phyloP scores from a whole-genome alignment of 1,140 invertebrate genomes.

The Drosophila sechellia region DNA sequence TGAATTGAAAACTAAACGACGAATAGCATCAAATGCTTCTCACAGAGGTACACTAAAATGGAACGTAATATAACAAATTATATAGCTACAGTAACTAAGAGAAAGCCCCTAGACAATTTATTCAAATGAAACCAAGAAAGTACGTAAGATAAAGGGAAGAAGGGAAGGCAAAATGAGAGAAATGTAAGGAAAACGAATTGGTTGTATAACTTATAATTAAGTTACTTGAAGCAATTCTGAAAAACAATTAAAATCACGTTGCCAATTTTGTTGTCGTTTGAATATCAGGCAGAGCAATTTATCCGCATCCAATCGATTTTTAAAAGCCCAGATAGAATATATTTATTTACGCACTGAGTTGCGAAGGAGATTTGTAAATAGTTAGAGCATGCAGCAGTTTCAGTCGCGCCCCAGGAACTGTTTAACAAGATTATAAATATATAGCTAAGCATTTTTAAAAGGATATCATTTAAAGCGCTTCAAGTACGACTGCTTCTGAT shows the following conservation, averaged over 20 bases:
- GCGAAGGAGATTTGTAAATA: slow-evolving; percentile 47
- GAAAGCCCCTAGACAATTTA: slow-evolving; percentile 71
- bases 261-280: slow-evolving; percentile 66
- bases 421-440: slow-evolving; percentile 55
- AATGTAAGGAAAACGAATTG: slow-evolving; percentile 26
- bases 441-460: slow-evolving; percentile 68
- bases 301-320: slow-evolving; percentile 51
- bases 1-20: slow-evolving; percentile 75
- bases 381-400: slow-evolving; percentile 32
- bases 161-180: slow-evolving; percentile 8
- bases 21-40: slow-evolving; percentile 78
- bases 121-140: slow-evolving; percentile 45
- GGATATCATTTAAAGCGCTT: slow-evolving; percentile 63
- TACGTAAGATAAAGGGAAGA: slow-evolving; percentile 15
- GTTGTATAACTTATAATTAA: slow-evolving; percentile 62
- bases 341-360: slow-evolving; percentile 26
- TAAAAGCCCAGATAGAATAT: slow-evolving; percentile 31
- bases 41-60: slow-evolving; percentile 60
- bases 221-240: slow-evolving; percentile 45
- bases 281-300: slow-evolving; percentile 42
- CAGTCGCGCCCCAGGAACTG: slow-evolving; percentile 21
- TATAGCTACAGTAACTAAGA: slow-evolving; percentile 69
- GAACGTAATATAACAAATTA: slow-evolving; percentile 66
- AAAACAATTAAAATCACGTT: slow-evolving; percentile 67
- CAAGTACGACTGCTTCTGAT: slow-evolving; percentile 69